Conservation (phyloP, 1,140 invertebrate genomes). For the Aphaenogaster rudis region DNA sequence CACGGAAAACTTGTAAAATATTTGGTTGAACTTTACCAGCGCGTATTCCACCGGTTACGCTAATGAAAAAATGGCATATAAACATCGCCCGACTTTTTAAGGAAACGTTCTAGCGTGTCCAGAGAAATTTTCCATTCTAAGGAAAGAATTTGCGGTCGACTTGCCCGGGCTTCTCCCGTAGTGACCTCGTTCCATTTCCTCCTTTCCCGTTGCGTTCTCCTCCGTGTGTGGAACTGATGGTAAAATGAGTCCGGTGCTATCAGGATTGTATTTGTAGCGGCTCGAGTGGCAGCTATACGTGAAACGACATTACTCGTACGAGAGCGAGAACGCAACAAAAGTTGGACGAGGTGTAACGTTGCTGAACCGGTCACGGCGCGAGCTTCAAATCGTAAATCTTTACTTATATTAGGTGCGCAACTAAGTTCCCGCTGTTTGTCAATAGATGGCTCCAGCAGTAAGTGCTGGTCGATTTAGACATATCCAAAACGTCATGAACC, state of each 20-base stretch:
- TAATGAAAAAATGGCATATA: constrained; percentile 33
- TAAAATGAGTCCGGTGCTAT: constrained; percentile 41
- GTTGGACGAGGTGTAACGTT: constrained; percentile 30
- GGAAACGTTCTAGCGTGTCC: neutral
- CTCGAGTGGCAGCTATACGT: constrained; percentile 17
- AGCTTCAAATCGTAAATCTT: neutral
- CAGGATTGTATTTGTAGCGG: constrained; percentile 27
- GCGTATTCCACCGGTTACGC: neutral
- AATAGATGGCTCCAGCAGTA: too few relatives aligned
- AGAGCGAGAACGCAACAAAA: constrained; percentile 17
- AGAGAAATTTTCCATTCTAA: neutral
- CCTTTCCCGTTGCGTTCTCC: neutral
- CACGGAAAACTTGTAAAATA: neutral
- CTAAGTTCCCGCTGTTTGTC: too few relatives aligned
- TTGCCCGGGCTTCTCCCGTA: neutral
- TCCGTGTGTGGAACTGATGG: constrained; percentile 14
- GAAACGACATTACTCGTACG: constrained; percentile 40
- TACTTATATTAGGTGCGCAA: too few relatives aligned
- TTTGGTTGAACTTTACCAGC: constrained; percentile 10
- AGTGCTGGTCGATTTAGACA: too few relatives aligned
- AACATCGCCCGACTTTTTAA: neutral
- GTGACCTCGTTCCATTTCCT: constrained; percentile 28
- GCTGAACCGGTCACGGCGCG: neutral
- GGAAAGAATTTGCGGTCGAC: neutral
- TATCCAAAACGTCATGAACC: too few relatives aligned